phyloP scores from a whole-genome alignment of 1,140 invertebrate genomes.

The Platyscapa corneri region DNA sequence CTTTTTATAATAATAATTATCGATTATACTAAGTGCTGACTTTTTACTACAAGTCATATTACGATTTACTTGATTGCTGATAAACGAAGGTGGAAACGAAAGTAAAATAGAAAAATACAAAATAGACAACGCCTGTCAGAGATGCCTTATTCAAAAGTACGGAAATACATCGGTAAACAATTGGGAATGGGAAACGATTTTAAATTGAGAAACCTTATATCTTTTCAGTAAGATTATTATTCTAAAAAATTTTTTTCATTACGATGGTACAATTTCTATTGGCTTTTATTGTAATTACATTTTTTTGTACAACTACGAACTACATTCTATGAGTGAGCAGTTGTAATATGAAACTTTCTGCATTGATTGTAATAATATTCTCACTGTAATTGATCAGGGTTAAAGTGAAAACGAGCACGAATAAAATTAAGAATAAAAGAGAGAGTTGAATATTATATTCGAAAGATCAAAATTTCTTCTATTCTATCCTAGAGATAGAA shows the following conservation, averaged over 20 bases:
- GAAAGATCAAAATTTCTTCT: too few species aligned
- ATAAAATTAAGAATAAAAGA: too few species aligned
- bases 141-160: constrained; percentile 29
- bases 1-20: neutral
- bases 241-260: neutral
- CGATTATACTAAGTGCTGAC: neutral
- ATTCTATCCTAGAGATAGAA: too few species aligned
- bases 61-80: neutral
- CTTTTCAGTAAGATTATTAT: neutral
- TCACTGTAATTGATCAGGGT: neutral
- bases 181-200: neutral
- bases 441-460: too few species aligned
- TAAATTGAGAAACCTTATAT: neutral
- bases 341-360: neutral
- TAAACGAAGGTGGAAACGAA: neutral
- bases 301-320: neutral
- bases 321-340: neutral
- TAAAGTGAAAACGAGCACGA: too few species aligned
- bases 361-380: neutral
- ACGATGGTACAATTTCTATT: neutral
- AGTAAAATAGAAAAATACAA: constrained; percentile 2
- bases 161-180: constrained; percentile 26
- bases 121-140: neutral
- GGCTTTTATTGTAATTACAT: neutral
- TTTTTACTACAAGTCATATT: neutral